These are phyloP conservation scores for Laupala kohalensis DNA, from an alignment of 1,140 invertebrate species.

Conservation along the genomic window DNA sequence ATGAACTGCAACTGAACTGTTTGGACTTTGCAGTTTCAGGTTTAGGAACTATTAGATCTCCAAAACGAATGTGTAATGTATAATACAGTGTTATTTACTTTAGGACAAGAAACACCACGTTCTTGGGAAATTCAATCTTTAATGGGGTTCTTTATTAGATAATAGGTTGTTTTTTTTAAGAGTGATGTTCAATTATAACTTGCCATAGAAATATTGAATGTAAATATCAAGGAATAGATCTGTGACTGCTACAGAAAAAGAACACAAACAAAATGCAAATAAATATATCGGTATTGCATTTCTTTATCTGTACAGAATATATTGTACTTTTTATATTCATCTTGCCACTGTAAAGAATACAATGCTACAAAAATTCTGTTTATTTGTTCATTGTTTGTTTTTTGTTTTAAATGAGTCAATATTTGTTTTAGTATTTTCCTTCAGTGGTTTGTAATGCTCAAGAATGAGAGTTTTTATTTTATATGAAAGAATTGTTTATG, in stretches of 20 bases:
- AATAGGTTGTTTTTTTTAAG: background rate
- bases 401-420: background rate
- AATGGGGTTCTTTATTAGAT: background rate
- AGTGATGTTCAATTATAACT: background rate
- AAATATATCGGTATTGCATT: background rate
- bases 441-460: background rate
- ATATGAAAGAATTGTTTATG: background rate
- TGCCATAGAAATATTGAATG: background rate
- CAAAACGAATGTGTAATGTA: background rate
- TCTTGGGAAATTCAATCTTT: background rate
- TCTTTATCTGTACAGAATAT: background rate
- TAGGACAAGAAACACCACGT: background rate
- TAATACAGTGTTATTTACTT: background rate
- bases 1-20: background rate
- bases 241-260: background rate
- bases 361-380: background rate
- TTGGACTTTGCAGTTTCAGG: background rate
- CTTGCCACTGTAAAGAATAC: background rate
- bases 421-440: background rate
- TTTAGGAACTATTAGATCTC: background rate
- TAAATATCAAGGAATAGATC: background rate
- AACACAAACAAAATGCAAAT: background rate
- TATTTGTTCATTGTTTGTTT: background rate
- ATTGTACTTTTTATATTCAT: background rate
- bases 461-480: background rate